Conservation (phyloP, 2,888 invertebrate genomes). For the Leucania comma region DNA sequence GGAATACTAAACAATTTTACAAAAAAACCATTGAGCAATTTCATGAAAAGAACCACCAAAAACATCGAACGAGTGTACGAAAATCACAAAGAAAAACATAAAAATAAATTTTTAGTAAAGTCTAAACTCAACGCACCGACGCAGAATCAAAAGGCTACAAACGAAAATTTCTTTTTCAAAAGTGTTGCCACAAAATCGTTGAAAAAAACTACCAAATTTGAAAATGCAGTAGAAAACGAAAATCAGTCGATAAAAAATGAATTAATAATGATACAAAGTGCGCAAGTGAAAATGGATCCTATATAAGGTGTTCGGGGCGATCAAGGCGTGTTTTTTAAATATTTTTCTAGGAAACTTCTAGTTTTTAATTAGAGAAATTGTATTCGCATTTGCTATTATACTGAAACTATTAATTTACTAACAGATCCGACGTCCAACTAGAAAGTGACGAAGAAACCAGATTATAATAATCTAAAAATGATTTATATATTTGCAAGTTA, state of each 20-base stretch:
- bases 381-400: constrained; percentile 73
- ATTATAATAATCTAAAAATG: constrained; percentile 38
- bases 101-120: constrained; percentile 67
- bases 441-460: constrained; percentile 51
- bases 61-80: constrained; percentile 75
- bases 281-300: constrained; percentile 73
- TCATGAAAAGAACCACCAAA: constrained; percentile 82
- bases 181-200: constrained; percentile 76
- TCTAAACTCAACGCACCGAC: constrained; percentile 68
- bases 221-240: constrained; percentile 67
- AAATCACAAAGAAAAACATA: constrained; percentile 68
- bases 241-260: constrained; percentile 65
- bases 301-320: constrained; percentile 74
- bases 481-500: constrained; percentile 43
- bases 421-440: constrained; percentile 53
- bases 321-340: constrained; percentile 78
- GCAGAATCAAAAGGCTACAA: constrained; percentile 71
- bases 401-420: constrained; percentile 77
- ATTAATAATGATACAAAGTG: constrained; percentile 68
- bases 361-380: constrained; percentile 72
- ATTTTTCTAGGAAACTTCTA: constrained; percentile 70
- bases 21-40: constrained; percentile 87
- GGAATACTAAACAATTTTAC: constrained; percentile 84
- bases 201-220: constrained; percentile 64
- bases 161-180: constrained; percentile 67